Evolutionary conservation across 2,888 invertebrate species (phyloP).

Genomic region (Uloborus plumipes): DNA sequence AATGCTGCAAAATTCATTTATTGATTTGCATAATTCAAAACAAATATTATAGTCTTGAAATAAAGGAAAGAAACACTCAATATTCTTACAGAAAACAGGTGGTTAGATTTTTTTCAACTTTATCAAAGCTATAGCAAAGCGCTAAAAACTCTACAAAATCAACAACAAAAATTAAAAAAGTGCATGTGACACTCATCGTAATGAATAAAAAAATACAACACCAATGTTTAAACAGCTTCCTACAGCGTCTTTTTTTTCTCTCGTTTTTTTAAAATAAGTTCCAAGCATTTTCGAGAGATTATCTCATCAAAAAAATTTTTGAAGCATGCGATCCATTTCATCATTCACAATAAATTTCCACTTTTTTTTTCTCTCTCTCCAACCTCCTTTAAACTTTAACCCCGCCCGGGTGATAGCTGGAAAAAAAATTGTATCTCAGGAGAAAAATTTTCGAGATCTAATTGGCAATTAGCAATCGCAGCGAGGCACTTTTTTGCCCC

Average conservation of each 20-base stretch:
- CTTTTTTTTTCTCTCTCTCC: constrained; percentile 5
- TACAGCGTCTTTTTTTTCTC: constrained; percentile 16
- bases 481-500: constrained; percentile 58
- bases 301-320: constrained; percentile 42
- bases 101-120: too few relatives aligned
- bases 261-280: constrained; percentile 17
- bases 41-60: too few relatives aligned
- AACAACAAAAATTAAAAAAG: too few relatives aligned
- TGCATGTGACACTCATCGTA: constrained; percentile 6
- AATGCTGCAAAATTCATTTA: too few relatives aligned
- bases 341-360: constrained; percentile 44
- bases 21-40: too few relatives aligned
- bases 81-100: too few relatives aligned
- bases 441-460: constrained; percentile 60
- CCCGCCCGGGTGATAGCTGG: constrained; percentile 43
- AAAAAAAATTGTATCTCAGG: constrained; percentile 44
- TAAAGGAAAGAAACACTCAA: too few relatives aligned
- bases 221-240: constrained; percentile 33
- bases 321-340: constrained; percentile 43
- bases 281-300: constrained; percentile 46
- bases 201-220: constrained; percentile 18
- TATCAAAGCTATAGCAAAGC: too few relatives aligned
- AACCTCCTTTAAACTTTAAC: constrained; percentile 56
- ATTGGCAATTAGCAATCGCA: constrained; percentile 64
- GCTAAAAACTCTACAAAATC: too few relatives aligned